Base-by-base conservation (phyloP, 1,140 invertebrate genomes). In the Caenorhabditis elegans region DNA sequence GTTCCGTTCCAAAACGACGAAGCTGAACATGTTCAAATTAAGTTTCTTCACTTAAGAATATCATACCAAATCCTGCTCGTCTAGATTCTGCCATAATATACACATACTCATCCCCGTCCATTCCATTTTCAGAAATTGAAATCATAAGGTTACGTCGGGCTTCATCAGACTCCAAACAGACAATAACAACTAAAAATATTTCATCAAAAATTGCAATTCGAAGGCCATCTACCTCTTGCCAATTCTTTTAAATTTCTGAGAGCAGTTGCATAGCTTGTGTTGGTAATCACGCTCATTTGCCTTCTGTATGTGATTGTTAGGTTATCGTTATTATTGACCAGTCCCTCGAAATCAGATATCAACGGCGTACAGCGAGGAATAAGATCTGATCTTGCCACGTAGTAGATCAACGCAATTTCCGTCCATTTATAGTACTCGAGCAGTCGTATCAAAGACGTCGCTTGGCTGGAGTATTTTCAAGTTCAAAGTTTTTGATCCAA, bases 61-160 rank as follows among this genome's bases (percentile, higher is more conserved):
- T n/a, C 60, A 13, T 39, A 70, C 60, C 19, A 70, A 70, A 79
- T 36, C 78, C 78, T 22, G 36, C 36, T 34, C 78, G 43, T 22
- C 83, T 76, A 4, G 26, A 49, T 19, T 79, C 55, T 36, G 55
- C 36, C 65, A 76, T 70, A 17, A 85, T 55, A 46, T 82, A 86
- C 17, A 85, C 76, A 36, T 79, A 83, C 10, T 85, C 86, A 22
- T 83, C 39, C 19, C 78, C 82, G 11, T 43, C 75, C 83, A 86
- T 79, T 22, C 80, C 83, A 5, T 77, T 36, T 31, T 86, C 86
- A 8, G 46, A 19, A 22, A 84, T 60, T 13, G 39, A 47, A 43
- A 86, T 47, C 28, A 86, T 82, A 46, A 86, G 81, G 28, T 70
- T 65, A 46, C 86, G 60, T 22, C 83, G 82, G 36, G 78, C 75